These are phyloP conservation scores for Tenrec ecaudatus DNA, from an alignment of 2,113 vertebrate genomes.

Conservation along the genomic window DNA sequence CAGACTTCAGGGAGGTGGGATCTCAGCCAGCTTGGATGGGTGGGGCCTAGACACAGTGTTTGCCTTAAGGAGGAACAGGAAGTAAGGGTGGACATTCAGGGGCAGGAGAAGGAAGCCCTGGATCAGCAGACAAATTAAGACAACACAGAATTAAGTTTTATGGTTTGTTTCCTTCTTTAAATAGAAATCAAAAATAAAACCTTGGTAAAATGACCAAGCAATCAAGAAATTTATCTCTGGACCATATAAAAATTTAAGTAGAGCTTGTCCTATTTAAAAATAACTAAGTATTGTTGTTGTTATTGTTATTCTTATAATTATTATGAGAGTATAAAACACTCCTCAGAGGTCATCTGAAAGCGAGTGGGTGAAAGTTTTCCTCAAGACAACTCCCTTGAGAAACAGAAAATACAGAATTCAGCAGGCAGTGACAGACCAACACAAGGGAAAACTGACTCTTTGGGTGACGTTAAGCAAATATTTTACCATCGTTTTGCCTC, in stretches of 20 bases:
- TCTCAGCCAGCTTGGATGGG: too few relatives aligned
- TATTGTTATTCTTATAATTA: background rate
- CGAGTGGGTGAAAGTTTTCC: background rate
- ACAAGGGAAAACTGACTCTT: slow-evolving; percentile 4
- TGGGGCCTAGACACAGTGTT: background rate
- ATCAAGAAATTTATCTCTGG: slow-evolving; percentile 13
- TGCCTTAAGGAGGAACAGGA: background rate
- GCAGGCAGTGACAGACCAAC: background rate
- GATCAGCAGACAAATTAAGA: background rate
- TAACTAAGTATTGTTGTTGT: background rate
- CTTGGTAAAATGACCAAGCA: background rate
- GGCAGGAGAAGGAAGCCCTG: background rate
- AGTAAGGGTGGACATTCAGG: background rate
- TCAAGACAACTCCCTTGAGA: background rate
- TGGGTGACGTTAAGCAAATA: background rate
- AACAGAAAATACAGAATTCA: slow-evolving; percentile 24
- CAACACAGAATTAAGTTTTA: background rate
- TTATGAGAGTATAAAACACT: background rate
- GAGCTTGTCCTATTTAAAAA: slow-evolving; percentile 15
- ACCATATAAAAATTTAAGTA: slow-evolving; percentile 15
- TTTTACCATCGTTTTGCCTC: background rate
- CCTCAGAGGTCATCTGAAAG: background rate
- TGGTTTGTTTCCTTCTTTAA: slow-evolving; percentile 22
- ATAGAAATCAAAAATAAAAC: background rate
- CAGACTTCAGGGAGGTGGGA: background rate